Base-by-base conservation (phyloP, 2,888 invertebrate species). In the Heliconius ismenius region DNA sequence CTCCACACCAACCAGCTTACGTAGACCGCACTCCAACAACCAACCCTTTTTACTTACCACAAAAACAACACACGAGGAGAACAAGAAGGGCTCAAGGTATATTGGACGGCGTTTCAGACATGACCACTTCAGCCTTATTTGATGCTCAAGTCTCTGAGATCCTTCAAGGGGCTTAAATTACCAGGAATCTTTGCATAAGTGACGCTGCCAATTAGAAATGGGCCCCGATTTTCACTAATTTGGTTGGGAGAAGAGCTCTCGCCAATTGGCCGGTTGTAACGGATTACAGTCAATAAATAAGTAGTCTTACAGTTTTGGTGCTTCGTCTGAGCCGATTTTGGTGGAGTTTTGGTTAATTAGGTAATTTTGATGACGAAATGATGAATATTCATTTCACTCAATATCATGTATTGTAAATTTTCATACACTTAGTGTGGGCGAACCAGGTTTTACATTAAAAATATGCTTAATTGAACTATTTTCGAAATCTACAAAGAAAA, bases 271-370 rank as follows among this genome's bases (percentile, higher is more conserved):
- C 74, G 63, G 49, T 79, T 80, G 83, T 83, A 88, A 91, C 88
- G 87, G 90, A 92, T 91, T 90, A 91, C 84, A 86, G 83, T 90
- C 88, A 91, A 91, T 92, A 91, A 91, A 92, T 91, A 90, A 91
- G 88, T 86, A 88, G 88, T 86, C 89, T 90, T 87, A 88, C 82
- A 87, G 84, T 85, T 84, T 83, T 88, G 88, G 86, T 87, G 85
- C 85, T 88, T 74, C 78, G 39, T 67, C 87, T 88, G 86, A 90
- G 87, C 87, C 84, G 90, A 89, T 91, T 92, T 89, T 83, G 90
- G 91, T 84, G 81, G 84, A 87, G 86, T 89, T 89, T 85, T 81
- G 86, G 89, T 88, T 77, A 67, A 76, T 65, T 54, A 39, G n/a
- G 72, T 54, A 68, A 74, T 78, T 79, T 63, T 28, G 18, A 74